Evolutionary conservation across 2,797 vertebrate genomes (phyloP).

Genomic region (Pangasius larnaudii): DNA sequence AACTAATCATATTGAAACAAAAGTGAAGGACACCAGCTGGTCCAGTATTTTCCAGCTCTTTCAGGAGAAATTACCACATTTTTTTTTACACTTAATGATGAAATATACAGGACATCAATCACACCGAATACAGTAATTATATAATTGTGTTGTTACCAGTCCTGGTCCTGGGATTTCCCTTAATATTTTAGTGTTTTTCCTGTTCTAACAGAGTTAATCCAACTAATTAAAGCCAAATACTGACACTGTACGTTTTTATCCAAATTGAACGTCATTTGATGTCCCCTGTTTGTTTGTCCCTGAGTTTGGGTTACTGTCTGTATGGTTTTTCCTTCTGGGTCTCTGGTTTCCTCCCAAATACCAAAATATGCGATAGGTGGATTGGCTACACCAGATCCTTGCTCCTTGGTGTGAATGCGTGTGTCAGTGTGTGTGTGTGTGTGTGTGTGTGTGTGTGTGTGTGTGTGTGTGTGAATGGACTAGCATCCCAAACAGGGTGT

Average conservation of each 20-base stretch:
- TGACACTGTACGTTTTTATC: not conserved
- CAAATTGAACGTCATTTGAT: not conserved
- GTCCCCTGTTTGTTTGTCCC: not conserved
- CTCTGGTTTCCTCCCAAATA: not conserved
- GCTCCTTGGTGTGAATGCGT: not conserved
- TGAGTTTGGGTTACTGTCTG: not conserved
- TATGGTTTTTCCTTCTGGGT: not conserved
- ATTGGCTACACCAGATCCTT: not conserved
- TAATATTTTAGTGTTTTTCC: not conserved
- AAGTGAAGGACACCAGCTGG: not conserved
- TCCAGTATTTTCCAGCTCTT: not conserved
- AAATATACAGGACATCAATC: not conserved
- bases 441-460: too few relatives aligned
- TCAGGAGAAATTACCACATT: not conserved
- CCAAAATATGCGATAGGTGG: not conserved
- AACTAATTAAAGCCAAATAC: not conserved
- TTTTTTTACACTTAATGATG: not conserved
- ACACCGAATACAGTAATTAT: not conserved
- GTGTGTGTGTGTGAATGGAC: not conserved
- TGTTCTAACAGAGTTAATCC: not conserved
- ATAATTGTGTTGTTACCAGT: not conserved
- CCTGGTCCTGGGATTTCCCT: not conserved
- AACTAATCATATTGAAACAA: not conserved
- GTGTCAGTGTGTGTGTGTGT: not conserved
- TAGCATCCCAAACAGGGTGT: not conserved